Conservation (phyloP, 2,797 vertebrate genomes). For the Melanotaenia nigrans region DNA sequence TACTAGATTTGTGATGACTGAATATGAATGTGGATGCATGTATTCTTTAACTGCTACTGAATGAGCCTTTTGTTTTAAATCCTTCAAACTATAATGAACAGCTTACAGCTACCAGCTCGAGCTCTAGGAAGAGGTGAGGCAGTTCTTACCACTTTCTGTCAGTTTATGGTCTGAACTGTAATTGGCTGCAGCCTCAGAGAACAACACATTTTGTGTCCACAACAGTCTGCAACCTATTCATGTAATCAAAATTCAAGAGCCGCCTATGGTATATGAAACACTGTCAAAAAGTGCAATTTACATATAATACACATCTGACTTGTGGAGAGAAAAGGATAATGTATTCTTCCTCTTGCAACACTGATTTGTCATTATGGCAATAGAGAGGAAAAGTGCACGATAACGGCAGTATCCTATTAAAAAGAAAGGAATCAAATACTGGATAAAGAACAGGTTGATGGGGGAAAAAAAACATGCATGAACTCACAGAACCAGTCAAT, state of each 20-base stretch:
- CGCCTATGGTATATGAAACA: constrained; percentile 15
- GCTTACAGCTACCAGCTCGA: constrained; percentile 8
- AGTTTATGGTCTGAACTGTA: neutral
- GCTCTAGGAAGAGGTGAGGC: neutral
- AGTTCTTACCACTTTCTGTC: neutral
- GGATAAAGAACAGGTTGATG: constrained; percentile 5
- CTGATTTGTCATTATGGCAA: constrained; percentile 59
- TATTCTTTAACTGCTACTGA: neutral
- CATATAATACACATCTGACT: constrained; percentile 27
- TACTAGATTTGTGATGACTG: neutral
- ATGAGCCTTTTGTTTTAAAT: constrained; percentile 4
- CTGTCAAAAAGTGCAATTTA: constrained; percentile 22
- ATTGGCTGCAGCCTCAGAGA: neutral
- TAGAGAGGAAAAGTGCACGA: constrained; percentile 41
- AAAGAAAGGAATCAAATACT: constrained; percentile 34
- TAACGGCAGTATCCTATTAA: constrained; percentile 58
- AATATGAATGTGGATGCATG: neutral
- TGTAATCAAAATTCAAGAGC: constrained; percentile 23
- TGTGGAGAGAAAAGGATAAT: constrained; percentile 18
- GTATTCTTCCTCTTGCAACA: constrained; percentile 36
- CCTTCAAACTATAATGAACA: neutral
- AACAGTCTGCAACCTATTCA: constrained; percentile 9
- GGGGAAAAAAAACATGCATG: constrained; percentile 4
- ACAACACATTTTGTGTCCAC: constrained; percentile 13
- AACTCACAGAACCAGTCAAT: constrained; percentile 29